Evolutionary conservation across 2,888 invertebrate species (phyloP).

Genomic region (Heliconius charithonia): DNA sequence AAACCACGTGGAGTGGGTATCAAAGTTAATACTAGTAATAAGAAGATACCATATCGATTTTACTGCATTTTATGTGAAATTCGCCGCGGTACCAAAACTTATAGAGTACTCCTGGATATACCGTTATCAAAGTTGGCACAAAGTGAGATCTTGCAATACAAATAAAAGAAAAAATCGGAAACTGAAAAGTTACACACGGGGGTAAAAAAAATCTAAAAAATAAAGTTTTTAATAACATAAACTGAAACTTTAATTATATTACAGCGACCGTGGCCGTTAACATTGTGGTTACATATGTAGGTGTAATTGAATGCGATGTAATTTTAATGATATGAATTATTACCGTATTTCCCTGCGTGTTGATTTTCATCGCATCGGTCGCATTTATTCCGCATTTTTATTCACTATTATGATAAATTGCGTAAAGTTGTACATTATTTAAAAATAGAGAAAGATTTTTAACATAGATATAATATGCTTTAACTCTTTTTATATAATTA

Average conservation of each 20-base stretch:
- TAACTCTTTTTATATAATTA: not conserved
- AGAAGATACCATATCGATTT: too few species aligned
- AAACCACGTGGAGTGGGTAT: too few species aligned
- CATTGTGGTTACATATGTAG: constrained; percentile 6
- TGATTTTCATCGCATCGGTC: constrained; percentile 53
- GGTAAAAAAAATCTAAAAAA: too few species aligned
- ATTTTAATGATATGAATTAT: constrained; percentile 39
- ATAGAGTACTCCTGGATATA: too few species aligned
- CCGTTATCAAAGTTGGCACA: too few species aligned
- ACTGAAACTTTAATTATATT: not conserved
- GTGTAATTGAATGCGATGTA: constrained; percentile 33
- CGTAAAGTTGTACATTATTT: constrained; percentile 37
- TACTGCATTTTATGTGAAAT: too few species aligned
- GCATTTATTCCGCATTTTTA: constrained; percentile 58
- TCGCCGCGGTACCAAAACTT: too few species aligned
- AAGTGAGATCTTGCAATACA: too few species aligned
- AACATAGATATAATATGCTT: not conserved
- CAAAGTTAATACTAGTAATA: too few species aligned
- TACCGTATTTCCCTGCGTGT: constrained; percentile 54
- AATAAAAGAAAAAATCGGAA: too few species aligned
- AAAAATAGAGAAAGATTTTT: not conserved
- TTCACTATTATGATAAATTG: constrained; percentile 53
- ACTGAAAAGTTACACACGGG: too few species aligned
- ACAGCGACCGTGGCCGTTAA: constrained; percentile 7
- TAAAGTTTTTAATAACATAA: too few species aligned